Base-by-base conservation (phyloP, 2,113 vertebrate genomes). In the Asarcornis scutulata region DNA sequence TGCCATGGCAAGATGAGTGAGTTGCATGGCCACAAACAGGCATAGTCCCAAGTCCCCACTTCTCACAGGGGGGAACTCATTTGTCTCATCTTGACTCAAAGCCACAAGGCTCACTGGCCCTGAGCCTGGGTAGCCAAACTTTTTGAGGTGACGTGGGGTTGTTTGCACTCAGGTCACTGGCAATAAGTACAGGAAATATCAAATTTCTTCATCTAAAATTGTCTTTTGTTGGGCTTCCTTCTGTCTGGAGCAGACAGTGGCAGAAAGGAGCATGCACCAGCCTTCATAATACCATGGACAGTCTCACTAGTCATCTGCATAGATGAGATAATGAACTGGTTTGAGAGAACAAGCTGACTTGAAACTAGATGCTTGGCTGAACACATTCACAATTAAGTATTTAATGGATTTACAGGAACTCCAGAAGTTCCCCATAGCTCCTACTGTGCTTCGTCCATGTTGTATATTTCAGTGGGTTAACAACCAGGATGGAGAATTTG, bases 131-230 rank as follows among this genome's bases (percentile, higher is more conserved):
- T 15, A 64, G 26, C 5, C 27, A 87, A 62, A 72, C 17, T 9
- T 4, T 26, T 34, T 21, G 12, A 46, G 5, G 1, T 31, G 25
- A 20, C 1, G 17, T 2, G 23, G 10, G 4, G 16, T 22, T 12
- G 5, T 31, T 91, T 83, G 23, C 11, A n/a, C 23, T 77, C 11
- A 50, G 40, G 27, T 4, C 29, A 6, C 18, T 68, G 48, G 40
- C 17, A 38, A 7, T 48, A 55, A 17, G 13, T 32, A 44, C 6
- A 72, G 36, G 56, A 76, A 76, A 86, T 25, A 27, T 22, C 40
- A 32, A 56, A 29, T 4, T 55, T 11, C 20, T 80, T 80, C 58
- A 68, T 34, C 7, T n/a, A 10, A 23, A 79, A 50, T 11, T n/a
- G 21, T 59, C 9, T 5, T 79, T 86, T 76, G 13, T 9, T 67